Percentiles rank a stretch among this genome's conserved stretches.
phyloP scores from a whole-genome alignment of 2,888 invertebrate genomes.

The Chloroclysta siterata region DNA sequence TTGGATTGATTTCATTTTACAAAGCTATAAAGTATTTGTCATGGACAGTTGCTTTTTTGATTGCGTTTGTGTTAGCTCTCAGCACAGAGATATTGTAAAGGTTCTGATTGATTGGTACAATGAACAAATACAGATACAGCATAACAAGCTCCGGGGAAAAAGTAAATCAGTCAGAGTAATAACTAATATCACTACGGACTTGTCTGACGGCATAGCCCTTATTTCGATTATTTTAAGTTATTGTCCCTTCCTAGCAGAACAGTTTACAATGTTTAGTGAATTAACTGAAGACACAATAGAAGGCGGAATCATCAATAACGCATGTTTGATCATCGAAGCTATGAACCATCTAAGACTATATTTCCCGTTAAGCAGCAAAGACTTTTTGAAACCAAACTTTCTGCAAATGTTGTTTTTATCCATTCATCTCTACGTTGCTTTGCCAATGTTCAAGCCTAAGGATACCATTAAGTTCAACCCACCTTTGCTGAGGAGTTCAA shows the following conservation, averaged over 20 bases:
- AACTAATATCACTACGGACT: conserved; percentile 78
- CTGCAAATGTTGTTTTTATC: conserved; percentile 86
- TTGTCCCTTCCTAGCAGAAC: conserved; percentile 83
- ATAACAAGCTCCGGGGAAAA: conserved; percentile 53
- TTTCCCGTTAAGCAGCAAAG: conserved; percentile 79
- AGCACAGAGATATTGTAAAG: conserved; percentile 63
- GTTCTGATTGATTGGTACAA: conserved; percentile 72
- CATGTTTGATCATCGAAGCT: conserved; percentile 80
- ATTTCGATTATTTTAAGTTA: conserved; percentile 82
- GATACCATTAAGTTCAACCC: conserved; percentile 74
- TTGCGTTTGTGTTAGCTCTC: conserved; percentile 66
- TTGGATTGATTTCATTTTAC: conserved; percentile 87
- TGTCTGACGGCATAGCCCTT: conserved; percentile 84
- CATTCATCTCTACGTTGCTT: conserved; percentile 80
- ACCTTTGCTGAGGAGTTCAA: conserved; percentile 71
- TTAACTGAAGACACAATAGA: conserved; percentile 59
- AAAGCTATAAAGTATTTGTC: conserved; percentile 85
- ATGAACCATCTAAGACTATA: conserved; percentile 83
- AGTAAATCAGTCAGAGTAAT: conserved; percentile 58
- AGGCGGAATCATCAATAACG: conserved; percentile 82
- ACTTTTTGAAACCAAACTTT: conserved; percentile 81
- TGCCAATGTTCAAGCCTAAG: conserved; percentile 81
- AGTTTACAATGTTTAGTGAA: conserved; percentile 77
- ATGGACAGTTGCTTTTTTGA: conserved; percentile 79
- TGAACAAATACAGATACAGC: conserved; percentile 61